Evolutionary conservation across 2,797 vertebrate species (phyloP).

Genomic region (Gouania willdenowi): DNA sequence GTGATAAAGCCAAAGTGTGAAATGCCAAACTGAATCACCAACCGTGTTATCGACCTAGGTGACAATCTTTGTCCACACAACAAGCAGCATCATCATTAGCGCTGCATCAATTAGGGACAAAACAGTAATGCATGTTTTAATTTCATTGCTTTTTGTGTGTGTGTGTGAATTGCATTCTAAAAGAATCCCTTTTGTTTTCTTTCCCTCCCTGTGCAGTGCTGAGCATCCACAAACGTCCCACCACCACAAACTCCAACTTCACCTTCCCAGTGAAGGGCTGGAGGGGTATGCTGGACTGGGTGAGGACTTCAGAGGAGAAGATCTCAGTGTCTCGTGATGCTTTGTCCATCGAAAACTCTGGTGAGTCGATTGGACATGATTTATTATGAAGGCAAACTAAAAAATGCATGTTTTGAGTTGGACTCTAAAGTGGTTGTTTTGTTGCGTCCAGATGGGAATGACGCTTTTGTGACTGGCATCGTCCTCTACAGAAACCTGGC

Average conservation of each 20-base stretch:
- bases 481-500: slow-evolving; percentile 93
- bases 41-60: slow-evolving; percentile 12
- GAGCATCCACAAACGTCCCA: slow-evolving; percentile 92
- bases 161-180: too few species aligned
- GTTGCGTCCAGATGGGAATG: slow-evolving; percentile 71
- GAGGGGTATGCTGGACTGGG: slow-evolving; percentile 94
- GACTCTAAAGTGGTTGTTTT: too few species aligned
- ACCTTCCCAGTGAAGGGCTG: slow-evolving; percentile 95
- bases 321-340: slow-evolving; percentile 89
- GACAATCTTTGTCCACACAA: slow-evolving; percentile 7
- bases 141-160: too few species aligned
- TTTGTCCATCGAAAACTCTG: slow-evolving; percentile 83
- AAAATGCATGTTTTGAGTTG: too few species aligned
- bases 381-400: too few species aligned
- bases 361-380: too few species aligned
- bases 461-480: slow-evolving; percentile 91
- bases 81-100: too few species aligned
- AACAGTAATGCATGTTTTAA: too few species aligned
- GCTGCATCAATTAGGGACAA: too few species aligned
- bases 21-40: slow-evolving; percentile 14
- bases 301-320: slow-evolving; percentile 90
- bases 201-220: slow-evolving; percentile 68
- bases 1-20: slow-evolving; percentile 8
- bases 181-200: too few species aligned
- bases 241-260: slow-evolving; percentile 83